Percentiles rank a stretch among this genome's conserved stretches.
Conservation (phyloP, 2,113 vertebrate genomes). For the Anhinga rufa region DNA sequence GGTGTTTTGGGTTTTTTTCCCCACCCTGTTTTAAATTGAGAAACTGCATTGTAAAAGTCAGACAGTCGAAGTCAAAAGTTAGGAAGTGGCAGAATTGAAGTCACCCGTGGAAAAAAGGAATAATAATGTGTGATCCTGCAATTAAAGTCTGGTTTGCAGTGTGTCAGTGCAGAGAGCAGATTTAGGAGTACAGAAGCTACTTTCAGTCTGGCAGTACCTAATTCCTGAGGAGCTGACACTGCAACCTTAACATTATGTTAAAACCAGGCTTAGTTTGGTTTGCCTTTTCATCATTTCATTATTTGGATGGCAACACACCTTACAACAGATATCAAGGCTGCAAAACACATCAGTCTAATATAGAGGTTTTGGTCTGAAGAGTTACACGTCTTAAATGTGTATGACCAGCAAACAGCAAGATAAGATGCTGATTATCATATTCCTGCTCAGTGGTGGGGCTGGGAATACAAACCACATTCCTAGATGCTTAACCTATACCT, state of each 20-base stretch:
- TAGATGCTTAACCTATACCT: not conserved
- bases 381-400: not conserved
- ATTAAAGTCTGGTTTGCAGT: not conserved
- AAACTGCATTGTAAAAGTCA: not conserved
- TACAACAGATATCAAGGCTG: not conserved
- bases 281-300: not conserved
- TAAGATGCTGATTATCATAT: not conserved
- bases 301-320: not conserved
- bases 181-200: not conserved
- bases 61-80: not conserved
- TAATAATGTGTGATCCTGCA: slow-evolving; percentile 1
- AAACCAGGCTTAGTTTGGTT: not conserved
- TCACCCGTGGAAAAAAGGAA: not conserved
- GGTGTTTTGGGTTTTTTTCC: rapidly evolving
- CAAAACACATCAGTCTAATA: not conserved
- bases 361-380: not conserved
- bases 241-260: not conserved
- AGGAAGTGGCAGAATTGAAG: not conserved
- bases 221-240: not conserved
- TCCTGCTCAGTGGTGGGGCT: not conserved
- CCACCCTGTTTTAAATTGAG: not conserved
- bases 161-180: not conserved
- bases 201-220: not conserved
- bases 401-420: not conserved
- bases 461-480: not conserved